phyloP scores from a whole-genome alignment of 2,113 vertebrate genomes.

The Hippocampus mohnikei region DNA sequence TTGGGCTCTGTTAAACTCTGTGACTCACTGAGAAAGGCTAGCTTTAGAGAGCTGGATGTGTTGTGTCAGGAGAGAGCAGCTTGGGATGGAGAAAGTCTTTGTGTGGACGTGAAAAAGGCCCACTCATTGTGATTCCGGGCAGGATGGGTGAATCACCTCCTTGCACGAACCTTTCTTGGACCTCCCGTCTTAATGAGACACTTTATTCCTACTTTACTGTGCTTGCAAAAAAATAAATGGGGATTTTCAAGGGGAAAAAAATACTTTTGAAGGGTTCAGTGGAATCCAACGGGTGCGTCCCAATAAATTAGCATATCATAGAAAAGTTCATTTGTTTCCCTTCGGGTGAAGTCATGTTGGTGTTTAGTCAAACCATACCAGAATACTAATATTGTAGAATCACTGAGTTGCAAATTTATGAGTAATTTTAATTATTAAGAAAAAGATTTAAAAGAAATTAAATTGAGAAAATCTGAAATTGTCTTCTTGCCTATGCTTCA shows the following conservation, averaged over 20 bases:
- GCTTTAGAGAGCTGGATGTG: constrained; percentile 22
- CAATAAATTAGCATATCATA: no score
- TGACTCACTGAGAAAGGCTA: neutral
- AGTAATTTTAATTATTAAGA: no score
- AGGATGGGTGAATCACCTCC: constrained; percentile 60
- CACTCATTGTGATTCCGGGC: constrained; percentile 72
- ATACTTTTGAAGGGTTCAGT: neutral
- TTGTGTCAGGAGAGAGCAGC: constrained; percentile 47
- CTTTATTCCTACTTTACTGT: neutral
- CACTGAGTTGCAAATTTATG: no score
- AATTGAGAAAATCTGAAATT: no score
- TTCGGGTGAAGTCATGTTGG: no score
- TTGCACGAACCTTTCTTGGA: constrained; percentile 38
- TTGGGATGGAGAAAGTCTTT: constrained; percentile 56
- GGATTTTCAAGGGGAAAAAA: constrained; percentile 10
- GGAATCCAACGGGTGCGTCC: no score
- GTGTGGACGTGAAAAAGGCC: constrained; percentile 55
- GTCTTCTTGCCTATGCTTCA: neutral
- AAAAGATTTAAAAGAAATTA: no score
- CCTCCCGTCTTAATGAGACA: constrained; percentile 15
- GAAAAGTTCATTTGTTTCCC: no score
- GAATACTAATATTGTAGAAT: no score
- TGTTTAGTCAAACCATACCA: no score
- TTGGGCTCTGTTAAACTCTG: constrained; percentile 7
- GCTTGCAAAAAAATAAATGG: neutral